Evolutionary conservation across 2,113 vertebrate species (phyloP).

Genomic region (Eretmochelys imbricata): DNA sequence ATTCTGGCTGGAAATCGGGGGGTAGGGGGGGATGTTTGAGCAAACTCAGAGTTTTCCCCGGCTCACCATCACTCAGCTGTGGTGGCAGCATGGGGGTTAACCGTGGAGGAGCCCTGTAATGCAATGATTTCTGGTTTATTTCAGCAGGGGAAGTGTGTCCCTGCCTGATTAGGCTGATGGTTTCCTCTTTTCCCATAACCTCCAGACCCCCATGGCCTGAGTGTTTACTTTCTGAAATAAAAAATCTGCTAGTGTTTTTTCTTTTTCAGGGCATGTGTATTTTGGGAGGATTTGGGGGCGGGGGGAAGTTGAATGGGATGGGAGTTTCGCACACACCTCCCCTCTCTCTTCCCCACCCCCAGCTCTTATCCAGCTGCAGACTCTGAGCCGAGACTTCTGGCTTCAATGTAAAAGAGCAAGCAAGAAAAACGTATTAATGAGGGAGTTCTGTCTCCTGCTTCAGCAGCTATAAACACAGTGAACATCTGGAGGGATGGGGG

Average conservation of each 20-base stretch:
- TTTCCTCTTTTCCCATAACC: conserved; percentile 99
- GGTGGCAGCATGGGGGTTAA: conserved; percentile 82
- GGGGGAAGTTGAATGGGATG: conserved; percentile 59
- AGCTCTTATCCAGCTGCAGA: conserved; percentile 78
- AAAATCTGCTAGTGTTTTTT: conserved; percentile 94
- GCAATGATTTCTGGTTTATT: conserved; percentile 86
- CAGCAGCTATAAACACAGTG: conserved; percentile 84
- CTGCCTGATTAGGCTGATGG: conserved; percentile 96
- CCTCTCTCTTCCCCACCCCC: conserved; percentile 54
- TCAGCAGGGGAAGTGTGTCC: conserved; percentile 97
- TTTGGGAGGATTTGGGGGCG: conserved; percentile 79
- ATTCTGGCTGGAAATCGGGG: not conserved
- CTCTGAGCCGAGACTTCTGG: conserved; percentile 76
- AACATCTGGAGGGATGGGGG: conserved; percentile 80
- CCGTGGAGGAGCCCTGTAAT: conserved; percentile 36
- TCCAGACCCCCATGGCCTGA: conserved; percentile 95
- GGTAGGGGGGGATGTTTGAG: not conserved
- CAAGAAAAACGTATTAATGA: conserved; percentile 76
- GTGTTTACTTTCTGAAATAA: conserved; percentile 99
- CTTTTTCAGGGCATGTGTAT: conserved; percentile 82
- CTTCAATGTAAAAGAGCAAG: conserved; percentile 48
- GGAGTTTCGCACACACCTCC: conserved; percentile 55
- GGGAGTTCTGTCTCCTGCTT: conserved; percentile 77
- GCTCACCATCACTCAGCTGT: not conserved
- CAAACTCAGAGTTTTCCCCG: not conserved